Evolutionary conservation across 2,797 vertebrate genomes (phyloP), one percentile per base, ranked within the genome.

Genomic region (Crenuchus spilurus): DNA sequence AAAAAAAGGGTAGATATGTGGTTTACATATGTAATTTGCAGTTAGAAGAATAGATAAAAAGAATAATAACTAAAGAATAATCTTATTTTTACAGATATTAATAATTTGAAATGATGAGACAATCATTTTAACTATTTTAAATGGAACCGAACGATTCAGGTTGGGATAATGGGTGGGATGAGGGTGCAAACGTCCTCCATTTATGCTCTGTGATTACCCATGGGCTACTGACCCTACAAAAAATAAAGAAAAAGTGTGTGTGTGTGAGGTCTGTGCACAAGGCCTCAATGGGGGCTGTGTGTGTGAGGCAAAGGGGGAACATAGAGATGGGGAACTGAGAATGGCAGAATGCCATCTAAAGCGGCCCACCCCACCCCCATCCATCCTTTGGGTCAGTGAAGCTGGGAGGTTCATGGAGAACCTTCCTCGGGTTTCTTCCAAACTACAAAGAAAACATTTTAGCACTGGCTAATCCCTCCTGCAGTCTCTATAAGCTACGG

Each of bases 401-500:
- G 82, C 73, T 39, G 70, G 77, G 85, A 87, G 86, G 84, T 83
- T 88, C 70, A 71, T 72, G 74, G 78, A 81, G 83, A 89, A 84
- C 79, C 83, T 87, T 91, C 89, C 90, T 90, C 83, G 69, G 84
- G 85, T 90, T 92, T 91, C 91, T 82, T 88, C 84, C 80, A 84
- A 62, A 84, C 87, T 84, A 88, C 87, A 92, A 93, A 92, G 91
- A 92, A 94, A 93, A 93, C 87, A 92, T 91, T 92, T 92, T 90
- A 89, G 84, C 82, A 78, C 79, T 79, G 77, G 58, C 79, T 92
- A 92, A 92, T 92, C 89, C 90, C 87, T 85, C 84, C 83, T 63
- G 80, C 88, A 90, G 86, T 84, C 85, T 82, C 82, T 82, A 80
- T 88, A 90, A 91, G 85, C 87, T 88, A 83, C 37, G 72, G 80